Conservation (phyloP, 2,113 vertebrate genomes). For the Periophthalmodon schlosseri region DNA sequence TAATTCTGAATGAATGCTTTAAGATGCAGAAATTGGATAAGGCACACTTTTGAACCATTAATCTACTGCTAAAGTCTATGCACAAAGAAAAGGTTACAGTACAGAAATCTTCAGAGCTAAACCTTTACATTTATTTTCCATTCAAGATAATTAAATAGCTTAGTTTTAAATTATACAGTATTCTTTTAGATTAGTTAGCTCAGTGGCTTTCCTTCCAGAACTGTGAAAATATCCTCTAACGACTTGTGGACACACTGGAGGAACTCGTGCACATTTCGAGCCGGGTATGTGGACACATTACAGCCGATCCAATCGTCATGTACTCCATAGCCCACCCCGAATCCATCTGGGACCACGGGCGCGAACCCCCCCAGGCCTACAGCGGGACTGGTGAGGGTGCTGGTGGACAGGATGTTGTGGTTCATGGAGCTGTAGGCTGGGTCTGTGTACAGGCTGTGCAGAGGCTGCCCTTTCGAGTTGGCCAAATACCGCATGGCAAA, state of each 20-base stretch:
- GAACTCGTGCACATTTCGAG: slow-evolving; percentile 85
- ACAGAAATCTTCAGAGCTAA: neutral
- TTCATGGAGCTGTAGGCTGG: slow-evolving; percentile 87
- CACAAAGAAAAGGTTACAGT: neutral
- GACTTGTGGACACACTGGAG: slow-evolving; percentile 86
- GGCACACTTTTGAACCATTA: slow-evolving; percentile 19
- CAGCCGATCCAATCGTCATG: slow-evolving; percentile 91
- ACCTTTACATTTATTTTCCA: neutral
- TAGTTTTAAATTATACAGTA: neutral
- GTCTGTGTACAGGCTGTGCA: slow-evolving; percentile 86
- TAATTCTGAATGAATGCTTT: neutral
- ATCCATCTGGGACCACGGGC: slow-evolving; percentile 91
- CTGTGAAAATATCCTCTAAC: slow-evolving; percentile 89
- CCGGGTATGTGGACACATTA: slow-evolving; percentile 87
- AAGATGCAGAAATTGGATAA: slow-evolving; percentile 25
- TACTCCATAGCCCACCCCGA: slow-evolving; percentile 88
- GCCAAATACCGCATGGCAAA: slow-evolving; percentile 86
- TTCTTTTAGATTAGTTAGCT: slow-evolving; percentile 55
- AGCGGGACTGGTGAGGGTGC: slow-evolving; percentile 87
- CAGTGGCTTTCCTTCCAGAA: slow-evolving; percentile 85
- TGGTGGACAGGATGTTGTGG: slow-evolving; percentile 95
- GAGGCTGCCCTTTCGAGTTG: slow-evolving; percentile 67
- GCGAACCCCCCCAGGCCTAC: slow-evolving; percentile 89
- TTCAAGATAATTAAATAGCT: neutral
- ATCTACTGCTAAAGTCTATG: neutral